These are phyloP conservation scores for Aix galericulata DNA, from an alignment of 2,113 vertebrate genomes.

Conservation along the genomic window DNA sequence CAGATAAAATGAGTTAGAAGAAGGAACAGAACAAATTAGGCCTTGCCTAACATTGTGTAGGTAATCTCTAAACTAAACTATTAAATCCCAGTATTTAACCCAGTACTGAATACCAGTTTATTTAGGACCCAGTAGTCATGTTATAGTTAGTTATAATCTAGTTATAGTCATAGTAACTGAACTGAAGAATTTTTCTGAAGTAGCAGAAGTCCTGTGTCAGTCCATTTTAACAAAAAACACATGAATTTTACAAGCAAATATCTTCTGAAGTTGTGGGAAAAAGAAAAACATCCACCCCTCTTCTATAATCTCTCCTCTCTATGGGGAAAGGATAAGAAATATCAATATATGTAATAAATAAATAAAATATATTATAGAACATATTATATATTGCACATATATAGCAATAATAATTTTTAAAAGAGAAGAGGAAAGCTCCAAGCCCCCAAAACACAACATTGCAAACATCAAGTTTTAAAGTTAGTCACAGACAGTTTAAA, in stretches of 20 bases:
- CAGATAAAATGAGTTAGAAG: background rate
- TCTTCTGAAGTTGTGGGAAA: background rate
- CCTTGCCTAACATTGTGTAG: background rate
- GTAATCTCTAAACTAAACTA: background rate
- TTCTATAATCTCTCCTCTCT: background rate
- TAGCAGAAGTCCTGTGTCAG: background rate
- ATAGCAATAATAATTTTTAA: background rate
- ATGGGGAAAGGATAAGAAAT: background rate
- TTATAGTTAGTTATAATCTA: background rate
- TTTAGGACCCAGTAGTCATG: background rate
- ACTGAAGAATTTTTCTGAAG: background rate
- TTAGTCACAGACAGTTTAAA: background rate
- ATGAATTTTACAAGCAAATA: background rate
- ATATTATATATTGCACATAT: background rate
- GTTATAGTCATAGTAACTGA: background rate
- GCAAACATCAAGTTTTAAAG: background rate
- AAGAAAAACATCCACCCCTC: background rate
- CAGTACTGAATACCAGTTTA: background rate
- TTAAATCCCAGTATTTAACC: background rate
- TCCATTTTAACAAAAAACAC: background rate
- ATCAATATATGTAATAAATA: background rate
- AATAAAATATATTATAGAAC: background rate
- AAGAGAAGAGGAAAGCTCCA: background rate
- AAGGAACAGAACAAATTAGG: background rate
- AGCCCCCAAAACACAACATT: background rate